Evolutionary conservation across 2,797 vertebrate genomes (phyloP), one percentile per base, ranked within the genome.

Genomic region (Pampus argenteus): DNA sequence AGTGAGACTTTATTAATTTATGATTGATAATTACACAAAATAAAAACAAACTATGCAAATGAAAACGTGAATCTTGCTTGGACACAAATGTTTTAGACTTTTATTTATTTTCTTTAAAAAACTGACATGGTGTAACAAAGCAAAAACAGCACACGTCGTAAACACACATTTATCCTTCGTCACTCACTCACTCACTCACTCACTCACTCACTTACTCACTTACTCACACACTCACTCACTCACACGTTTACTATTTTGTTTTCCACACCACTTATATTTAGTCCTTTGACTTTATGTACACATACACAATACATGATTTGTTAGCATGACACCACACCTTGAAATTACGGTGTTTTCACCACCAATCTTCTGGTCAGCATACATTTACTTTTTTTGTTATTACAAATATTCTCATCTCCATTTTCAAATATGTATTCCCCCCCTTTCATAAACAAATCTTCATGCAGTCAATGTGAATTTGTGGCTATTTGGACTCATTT

Each of bases 21-120:
- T 48, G 23, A 55, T 45, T 34, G 6, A 63, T 66, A 11, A 47
- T 40, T 26, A 29, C 20, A 54, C 31, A 54, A 49, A 59, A 66
- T 14, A 31, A 69, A 66, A 57, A 15, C 6, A n/a, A n/a, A n/a
- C 28, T 20, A 14, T 73, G 25, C 29, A 20, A 72, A 80, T 51
- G 4, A 71, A 82, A 79, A 70, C 25, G 25, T 62, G 25, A 79
- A 59, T 65, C 28, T 42, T 62, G 4, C 20, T 52, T 68, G 9
- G 23, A 71, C 66, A 75, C 69, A 59, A 54, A 55, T 78, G 45
- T 83, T 86, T 79, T 65, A 86, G 23, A 74, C 67, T 63, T 90
- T 86, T 90, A 86, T 89, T 86, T 66, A 52, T n/a, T n/a, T n/a
- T n/a, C n/a, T n/a, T n/a, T n/a, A 71, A 92, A 85, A 88, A 78